Evolutionary conservation across 2,797 vertebrate genomes (phyloP).

Genomic region (Tamandua tetradactyla): DNA sequence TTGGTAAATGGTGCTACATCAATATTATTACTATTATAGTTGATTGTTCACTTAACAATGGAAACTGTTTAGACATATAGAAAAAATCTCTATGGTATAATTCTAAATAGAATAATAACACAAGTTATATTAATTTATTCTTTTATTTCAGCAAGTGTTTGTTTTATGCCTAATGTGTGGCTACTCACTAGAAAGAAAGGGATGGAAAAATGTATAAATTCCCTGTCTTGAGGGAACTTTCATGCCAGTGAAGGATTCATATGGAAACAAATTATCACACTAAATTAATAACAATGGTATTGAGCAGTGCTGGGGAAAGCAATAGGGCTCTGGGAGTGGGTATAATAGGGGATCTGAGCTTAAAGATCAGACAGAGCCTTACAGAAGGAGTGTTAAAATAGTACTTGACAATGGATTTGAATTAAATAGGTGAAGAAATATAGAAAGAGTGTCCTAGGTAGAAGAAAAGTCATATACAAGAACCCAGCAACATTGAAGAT

Average conservation of each 20-base stretch:
- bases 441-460: not conserved
- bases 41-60: too few relatives aligned
- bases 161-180: not conserved
- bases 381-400: not conserved
- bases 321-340: accelerated
- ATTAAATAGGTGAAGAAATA: not conserved
- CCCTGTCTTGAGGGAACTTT: not conserved
- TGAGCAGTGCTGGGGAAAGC: not conserved
- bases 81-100: not conserved
- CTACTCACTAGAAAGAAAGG: not conserved
- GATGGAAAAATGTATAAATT: not conserved
- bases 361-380: not conserved
- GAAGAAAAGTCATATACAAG: not conserved
- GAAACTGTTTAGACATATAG: not conserved
- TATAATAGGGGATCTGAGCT: not conserved
- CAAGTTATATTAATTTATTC: not conserved
- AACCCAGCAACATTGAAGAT: not conserved
- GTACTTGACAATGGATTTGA: not conserved
- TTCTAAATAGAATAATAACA: not conserved
- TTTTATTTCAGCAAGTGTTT: not conserved
- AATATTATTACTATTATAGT: not conserved
- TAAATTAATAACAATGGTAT: not conserved
- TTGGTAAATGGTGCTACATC: not conserved
- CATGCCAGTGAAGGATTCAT: not conserved
- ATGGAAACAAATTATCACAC: not conserved